These are phyloP conservation scores for Phrynocephalus forsythii DNA, from an alignment of 2,797 vertebrate genomes.

Conservation along the genomic window DNA sequence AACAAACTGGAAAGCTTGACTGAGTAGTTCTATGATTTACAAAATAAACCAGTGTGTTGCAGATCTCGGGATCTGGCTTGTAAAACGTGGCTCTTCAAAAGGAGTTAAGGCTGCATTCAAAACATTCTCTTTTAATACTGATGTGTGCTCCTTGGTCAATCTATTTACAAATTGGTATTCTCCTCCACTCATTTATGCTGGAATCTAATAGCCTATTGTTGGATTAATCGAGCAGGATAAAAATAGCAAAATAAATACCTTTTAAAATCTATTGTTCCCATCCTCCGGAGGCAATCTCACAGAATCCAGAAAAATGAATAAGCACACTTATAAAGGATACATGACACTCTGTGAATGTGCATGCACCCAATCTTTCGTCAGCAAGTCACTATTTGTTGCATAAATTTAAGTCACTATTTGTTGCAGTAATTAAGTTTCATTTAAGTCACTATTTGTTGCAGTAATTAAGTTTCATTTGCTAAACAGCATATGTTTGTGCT, in stretches of 20 bases:
- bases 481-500: constrained; percentile 28
- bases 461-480: constrained; percentile 53
- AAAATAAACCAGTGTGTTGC: constrained; percentile 50
- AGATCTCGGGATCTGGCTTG: neutral
- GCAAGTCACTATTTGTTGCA: neutral
- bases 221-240: neutral
- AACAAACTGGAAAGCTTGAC: constrained; percentile 44
- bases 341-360: too few species aligned
- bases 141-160: neutral
- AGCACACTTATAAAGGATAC: neutral
- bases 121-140: neutral
- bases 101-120: neutral
- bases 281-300: neutral
- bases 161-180: too few species aligned
- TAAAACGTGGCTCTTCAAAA: neutral
- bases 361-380: constrained; percentile 11
- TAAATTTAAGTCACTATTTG: too few species aligned
- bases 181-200: neutral
- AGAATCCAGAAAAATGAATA: neutral
- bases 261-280: neutral
- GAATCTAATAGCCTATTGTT: neutral
- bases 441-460: constrained; percentile 17
- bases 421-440: constrained; percentile 52
- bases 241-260: constrained; percentile 1
- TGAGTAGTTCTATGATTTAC: constrained; percentile 53